Conservation (phyloP, 2,888 invertebrate genomes). For the Noctua pronuba region DNA sequence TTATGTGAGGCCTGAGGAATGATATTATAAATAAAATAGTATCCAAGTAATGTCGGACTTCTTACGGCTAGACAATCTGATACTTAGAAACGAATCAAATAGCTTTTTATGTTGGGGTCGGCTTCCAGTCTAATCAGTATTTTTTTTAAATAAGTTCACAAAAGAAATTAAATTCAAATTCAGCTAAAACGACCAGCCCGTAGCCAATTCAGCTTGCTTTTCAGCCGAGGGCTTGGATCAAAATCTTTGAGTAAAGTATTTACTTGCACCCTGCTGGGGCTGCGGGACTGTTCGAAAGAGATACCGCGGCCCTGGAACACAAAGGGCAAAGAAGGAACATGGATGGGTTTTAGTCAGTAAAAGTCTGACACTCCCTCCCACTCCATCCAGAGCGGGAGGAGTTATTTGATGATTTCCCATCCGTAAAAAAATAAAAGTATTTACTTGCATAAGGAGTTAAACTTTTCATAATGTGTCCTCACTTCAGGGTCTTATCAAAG, state of each 20-base stretch:
- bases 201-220: not conserved
- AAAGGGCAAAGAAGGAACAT: no score
- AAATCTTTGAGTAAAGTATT: not conserved
- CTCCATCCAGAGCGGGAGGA: no score
- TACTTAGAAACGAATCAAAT: no score
- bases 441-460: not conserved
- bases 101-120: not conserved
- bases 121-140: not conserved
- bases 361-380: no score
- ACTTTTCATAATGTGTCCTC: not conserved
- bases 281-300: no score
- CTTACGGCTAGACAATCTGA: not conserved
- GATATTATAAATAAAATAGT: not conserved
- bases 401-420: no score
- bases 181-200: not conserved
- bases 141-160: no score
- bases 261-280: no score
- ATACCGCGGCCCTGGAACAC: no score
- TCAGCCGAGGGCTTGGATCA: no score
- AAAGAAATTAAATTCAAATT: not conserved
- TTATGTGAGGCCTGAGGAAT: not conserved
- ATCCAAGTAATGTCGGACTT: not conserved
- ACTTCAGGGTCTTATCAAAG: slow-evolving; percentile 75
- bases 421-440: no score
- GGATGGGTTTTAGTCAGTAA: no score